Evolutionary conservation across 2,888 invertebrate genomes (phyloP).

Genomic region (Enoplolaimus lenunculus): DNA sequence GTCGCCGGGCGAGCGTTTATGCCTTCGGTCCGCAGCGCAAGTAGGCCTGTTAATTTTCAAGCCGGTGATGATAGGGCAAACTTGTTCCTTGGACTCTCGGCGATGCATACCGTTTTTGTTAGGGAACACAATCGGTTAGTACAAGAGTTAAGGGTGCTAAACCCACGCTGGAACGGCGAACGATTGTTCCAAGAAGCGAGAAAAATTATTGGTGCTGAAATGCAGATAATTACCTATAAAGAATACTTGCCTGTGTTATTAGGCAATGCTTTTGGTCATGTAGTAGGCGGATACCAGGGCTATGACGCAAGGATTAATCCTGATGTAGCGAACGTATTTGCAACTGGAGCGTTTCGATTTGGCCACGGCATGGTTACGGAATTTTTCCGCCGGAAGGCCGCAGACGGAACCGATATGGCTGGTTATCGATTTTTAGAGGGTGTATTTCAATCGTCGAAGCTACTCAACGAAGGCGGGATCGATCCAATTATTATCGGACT

Average conservation of each 20-base stretch:
- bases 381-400: conserved; percentile 61
- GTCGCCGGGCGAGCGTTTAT: no score
- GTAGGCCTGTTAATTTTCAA: no score
- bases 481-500: conserved; percentile 65
- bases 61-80: conserved; percentile 31
- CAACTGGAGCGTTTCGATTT: conserved; percentile 17
- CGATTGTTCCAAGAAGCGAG: conserved; percentile 19
- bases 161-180: conserved; percentile 34
- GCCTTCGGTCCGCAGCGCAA: no score
- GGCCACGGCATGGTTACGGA: conserved; percentile 48
- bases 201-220: conserved; percentile 10
- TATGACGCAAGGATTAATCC: conserved; percentile 15
- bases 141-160: conserved; percentile 21
- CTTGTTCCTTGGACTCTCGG: conserved; percentile 14
- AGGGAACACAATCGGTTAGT: conserved; percentile 25
- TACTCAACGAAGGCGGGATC: conserved; percentile 75
- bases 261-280: conserved; percentile 9
- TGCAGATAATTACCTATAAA: conserved; percentile 15
- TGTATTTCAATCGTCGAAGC: no score
- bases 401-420: no score
- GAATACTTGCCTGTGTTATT: conserved; percentile 16
- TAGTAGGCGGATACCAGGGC: neutral
- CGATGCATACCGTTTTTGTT: conserved; percentile 23
- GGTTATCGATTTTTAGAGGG: no score
- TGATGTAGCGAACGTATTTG: no score